These are phyloP conservation scores for Drosophila parvula DNA, from an alignment of 1,140 invertebrate species.

Conservation along the genomic window DNA sequence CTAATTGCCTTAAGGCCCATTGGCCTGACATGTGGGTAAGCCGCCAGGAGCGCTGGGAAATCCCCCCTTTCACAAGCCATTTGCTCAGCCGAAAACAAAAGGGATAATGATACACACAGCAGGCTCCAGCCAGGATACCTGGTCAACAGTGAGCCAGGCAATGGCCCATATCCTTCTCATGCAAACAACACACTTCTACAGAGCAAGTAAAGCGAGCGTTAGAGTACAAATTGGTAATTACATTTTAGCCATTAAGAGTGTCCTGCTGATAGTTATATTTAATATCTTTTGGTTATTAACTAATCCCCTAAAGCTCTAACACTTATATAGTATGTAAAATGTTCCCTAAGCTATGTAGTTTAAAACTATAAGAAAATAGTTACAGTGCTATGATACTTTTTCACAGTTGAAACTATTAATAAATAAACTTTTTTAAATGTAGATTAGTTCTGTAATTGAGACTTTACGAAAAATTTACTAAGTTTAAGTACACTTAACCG, in stretches of 20 bases:
- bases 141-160: slow-evolving; percentile 5
- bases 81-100: slow-evolving; percentile 58
- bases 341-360: neutral
- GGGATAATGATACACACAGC: slow-evolving; percentile 64
- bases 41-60: slow-evolving; percentile 20
- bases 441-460: too few relatives aligned
- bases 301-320: too few relatives aligned
- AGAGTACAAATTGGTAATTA: neutral
- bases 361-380: neutral
- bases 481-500: too few relatives aligned
- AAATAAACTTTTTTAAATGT: neutral
- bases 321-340: neutral
- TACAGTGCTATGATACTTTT: neutral
- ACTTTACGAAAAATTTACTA: too few relatives aligned
- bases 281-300: neutral
- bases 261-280: neutral
- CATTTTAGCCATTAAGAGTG: neutral
- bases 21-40: slow-evolving; percentile 35
- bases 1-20: slow-evolving; percentile 8
- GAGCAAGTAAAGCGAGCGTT: neutral
- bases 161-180: slow-evolving; percentile 7
- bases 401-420: too few relatives aligned
- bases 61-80: slow-evolving; percentile 61
- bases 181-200: slow-evolving; percentile 9
- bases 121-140: slow-evolving; percentile 12